Conservation (phyloP, 2,797 vertebrate species). For the Lutjanus argentimaculatus region DNA sequence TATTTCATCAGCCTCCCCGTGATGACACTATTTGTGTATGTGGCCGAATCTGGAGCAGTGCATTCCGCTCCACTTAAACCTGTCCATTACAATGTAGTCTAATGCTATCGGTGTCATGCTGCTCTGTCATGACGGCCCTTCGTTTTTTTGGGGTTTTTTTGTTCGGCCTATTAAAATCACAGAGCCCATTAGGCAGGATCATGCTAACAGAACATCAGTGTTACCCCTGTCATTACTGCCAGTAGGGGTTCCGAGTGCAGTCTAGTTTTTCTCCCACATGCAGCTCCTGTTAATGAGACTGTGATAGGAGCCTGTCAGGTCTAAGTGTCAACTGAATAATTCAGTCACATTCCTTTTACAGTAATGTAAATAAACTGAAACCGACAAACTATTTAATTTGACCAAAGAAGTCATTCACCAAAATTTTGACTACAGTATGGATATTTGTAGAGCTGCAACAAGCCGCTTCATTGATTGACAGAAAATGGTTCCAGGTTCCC, state of each 20-base stretch:
- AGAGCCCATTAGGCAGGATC: conserved; percentile 37
- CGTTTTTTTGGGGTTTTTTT: conserved; percentile 30
- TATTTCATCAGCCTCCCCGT: conserved; percentile 55
- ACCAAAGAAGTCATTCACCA: background rate
- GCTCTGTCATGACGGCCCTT: conserved; percentile 39
- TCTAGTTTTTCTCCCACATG: conserved; percentile 25
- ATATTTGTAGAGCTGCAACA: background rate
- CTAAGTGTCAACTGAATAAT: background rate
- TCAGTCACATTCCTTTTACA: background rate
- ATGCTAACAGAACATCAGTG: conserved; percentile 23
- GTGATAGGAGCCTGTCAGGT: background rate
- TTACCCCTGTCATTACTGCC: conserved; percentile 21
- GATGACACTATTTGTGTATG: conserved; percentile 61
- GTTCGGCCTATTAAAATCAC: conserved; percentile 53
- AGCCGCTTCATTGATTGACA: background rate
- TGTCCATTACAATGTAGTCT: conserved; percentile 69
- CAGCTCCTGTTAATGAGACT: conserved; percentile 32
- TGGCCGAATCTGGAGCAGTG: conserved; percentile 72
- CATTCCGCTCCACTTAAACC: conserved; percentile 83
- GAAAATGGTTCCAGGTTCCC: background rate
- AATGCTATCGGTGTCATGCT: conserved; percentile 55
- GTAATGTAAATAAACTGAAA: conserved; percentile 1
- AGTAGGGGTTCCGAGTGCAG: conserved; percentile 24
- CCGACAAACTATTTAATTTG: background rate
- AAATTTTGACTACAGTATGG: background rate